A percentile compares a stretch with the other conserved stretches of the same genome.
phyloP scores from a whole-genome alignment of 2,888 invertebrate genomes.

The Spatulosminthurus flaviceps region DNA sequence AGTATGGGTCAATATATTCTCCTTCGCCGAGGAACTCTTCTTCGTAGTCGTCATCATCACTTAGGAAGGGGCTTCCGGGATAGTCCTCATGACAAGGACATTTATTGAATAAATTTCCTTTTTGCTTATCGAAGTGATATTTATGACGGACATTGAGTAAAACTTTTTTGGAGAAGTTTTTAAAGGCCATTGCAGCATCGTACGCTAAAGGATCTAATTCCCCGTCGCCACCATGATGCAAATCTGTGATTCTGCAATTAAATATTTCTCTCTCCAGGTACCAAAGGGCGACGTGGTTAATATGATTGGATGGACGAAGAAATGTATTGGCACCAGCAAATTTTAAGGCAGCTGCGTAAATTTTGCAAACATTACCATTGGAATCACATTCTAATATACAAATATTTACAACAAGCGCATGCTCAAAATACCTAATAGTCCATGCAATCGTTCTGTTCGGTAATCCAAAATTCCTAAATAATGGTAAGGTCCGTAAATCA shows the following conservation, averaged over 20 bases:
- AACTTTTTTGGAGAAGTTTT: not conserved
- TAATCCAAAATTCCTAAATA: conserved; percentile 59
- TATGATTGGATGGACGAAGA: conserved; percentile 52
- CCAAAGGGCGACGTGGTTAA: conserved; percentile 58
- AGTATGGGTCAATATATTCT: not conserved
- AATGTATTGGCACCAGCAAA: conserved; percentile 52
- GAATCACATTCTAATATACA: too few relatives aligned
- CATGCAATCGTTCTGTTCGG: conserved; percentile 56
- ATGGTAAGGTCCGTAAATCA: conserved; percentile 60
- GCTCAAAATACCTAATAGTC: conserved; percentile 54
- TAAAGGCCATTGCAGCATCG: conserved; percentile 53
- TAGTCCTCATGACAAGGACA: conserved; percentile 31
- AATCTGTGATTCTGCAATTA: conserved; percentile 56
- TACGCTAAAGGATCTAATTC: conserved; percentile 55
- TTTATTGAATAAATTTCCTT: conserved; percentile 29
- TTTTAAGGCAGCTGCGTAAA: conserved; percentile 25
- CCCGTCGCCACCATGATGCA: conserved; percentile 59
- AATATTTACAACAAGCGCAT: too few relatives aligned
- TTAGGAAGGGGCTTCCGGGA: not conserved
- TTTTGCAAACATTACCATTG: not conserved
- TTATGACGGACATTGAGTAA: conserved; percentile 31
- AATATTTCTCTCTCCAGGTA: conserved; percentile 58
- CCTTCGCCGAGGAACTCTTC: conserved; percentile 25
- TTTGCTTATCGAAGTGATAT: conserved; percentile 33
- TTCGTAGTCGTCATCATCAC: not conserved